Conservation (phyloP, 23 tunicate genomes). For the Oikopleura dioica region DNA sequence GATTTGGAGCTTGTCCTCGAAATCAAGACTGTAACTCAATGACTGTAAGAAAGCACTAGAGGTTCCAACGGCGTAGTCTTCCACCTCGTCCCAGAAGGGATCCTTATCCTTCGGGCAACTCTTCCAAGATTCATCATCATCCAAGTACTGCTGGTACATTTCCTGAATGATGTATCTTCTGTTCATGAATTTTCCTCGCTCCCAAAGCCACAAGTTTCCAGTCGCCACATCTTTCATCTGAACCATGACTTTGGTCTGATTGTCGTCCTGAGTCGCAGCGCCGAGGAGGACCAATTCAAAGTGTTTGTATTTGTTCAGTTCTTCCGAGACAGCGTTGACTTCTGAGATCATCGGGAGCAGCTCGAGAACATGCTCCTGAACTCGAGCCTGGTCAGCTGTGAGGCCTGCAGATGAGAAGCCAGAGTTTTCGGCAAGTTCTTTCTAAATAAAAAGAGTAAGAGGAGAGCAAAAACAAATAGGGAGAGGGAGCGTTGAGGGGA, state of each 20-base stretch:
- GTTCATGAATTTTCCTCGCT: conserved; percentile 94
- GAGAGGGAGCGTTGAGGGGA: too few species aligned
- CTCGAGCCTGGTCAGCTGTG: conserved; percentile 45
- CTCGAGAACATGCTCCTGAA: conserved; percentile 85
- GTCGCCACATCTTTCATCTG: conserved; percentile 53
- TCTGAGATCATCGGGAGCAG: conserved; percentile 85
- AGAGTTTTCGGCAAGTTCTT: conserved; percentile 87
- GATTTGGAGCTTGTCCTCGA: conserved; percentile 67
- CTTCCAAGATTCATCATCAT: conserved; percentile 58
- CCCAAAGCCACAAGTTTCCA: conserved; percentile 86
- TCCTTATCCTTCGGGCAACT: conserved; percentile 45
- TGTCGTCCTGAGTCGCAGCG: conserved; percentile 33
- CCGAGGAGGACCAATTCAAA: conserved; percentile 78
- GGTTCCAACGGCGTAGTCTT: conserved; percentile 59
- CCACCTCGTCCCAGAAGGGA: conserved; percentile 82
- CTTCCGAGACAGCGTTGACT: conserved; percentile 88
- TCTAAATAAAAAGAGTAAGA: too few species aligned
- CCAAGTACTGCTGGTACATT: conserved; percentile 66
- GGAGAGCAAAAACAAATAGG: too few species aligned
- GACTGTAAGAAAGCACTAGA: conserved; percentile 85
- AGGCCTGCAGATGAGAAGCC: conserved; percentile 64
- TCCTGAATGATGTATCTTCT: conserved; percentile 94
- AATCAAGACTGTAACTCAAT: conserved; percentile 63
- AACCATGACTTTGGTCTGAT: conserved; percentile 81
- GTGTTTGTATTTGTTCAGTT: conserved; percentile 68